Evolutionary conservation across 2,113 vertebrate genomes (phyloP).

Genomic region (Dicentrarchus labrax): DNA sequence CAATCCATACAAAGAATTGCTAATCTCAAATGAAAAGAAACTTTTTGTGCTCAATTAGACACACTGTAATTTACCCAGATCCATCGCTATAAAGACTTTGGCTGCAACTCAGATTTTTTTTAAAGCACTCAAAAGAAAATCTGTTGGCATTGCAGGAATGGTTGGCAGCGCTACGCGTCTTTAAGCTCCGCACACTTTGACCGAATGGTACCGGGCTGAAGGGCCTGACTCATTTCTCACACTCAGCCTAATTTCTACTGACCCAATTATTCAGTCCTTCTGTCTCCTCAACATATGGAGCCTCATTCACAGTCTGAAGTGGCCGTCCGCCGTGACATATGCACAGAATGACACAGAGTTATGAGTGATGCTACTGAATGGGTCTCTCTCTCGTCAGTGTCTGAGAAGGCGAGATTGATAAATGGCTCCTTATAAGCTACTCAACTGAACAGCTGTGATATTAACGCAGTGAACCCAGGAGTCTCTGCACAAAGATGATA

Average conservation of each 20-base stretch:
- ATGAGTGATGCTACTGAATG: not conserved
- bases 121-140: constrained; percentile 4
- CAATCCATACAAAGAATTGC: not conserved
- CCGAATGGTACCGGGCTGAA: not conserved
- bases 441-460: constrained; percentile 22
- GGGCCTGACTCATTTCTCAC: constrained; percentile 28
- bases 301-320: constrained; percentile 6
- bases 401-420: not conserved
- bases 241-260: constrained; percentile 45
- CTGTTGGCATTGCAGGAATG: not conserved
- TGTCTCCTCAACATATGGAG: constrained; percentile 1
- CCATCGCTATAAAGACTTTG: not conserved
- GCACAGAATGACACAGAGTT: not conserved
- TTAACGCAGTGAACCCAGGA: not conserved
- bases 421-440: constrained; percentile 23
- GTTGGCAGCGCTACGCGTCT: not conserved
- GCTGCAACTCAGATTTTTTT: not conserved
- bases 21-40: not conserved
- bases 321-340: not conserved
- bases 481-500: not conserved
- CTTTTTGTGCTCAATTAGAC: not conserved
- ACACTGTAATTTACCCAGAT: not conserved
- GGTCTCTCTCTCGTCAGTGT: not conserved
- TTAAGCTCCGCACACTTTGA: not conserved
- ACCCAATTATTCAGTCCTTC: constrained; percentile 57